Percentiles rank a stretch among this genome's conserved stretches.
Evolutionary conservation across 2,888 invertebrate species (phyloP).

Genomic region (Protonemura montana): DNA sequence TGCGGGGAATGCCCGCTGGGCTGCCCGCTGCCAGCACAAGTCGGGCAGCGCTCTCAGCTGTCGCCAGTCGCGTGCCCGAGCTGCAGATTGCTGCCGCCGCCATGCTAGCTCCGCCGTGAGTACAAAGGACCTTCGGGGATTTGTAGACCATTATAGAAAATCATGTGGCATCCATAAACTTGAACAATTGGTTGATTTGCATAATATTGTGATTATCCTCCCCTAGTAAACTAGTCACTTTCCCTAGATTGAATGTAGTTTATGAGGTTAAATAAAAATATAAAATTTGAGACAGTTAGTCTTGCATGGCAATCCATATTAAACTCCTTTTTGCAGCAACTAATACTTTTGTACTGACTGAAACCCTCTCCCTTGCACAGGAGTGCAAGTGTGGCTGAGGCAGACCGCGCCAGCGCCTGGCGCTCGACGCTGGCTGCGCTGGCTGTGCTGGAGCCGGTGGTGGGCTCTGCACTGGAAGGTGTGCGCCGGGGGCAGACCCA

Average conservation of each 20-base stretch:
- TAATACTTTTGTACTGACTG: no score
- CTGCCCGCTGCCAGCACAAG: neutral
- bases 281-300: no score
- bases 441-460: slow-evolving; percentile 48
- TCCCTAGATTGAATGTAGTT: no score
- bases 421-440: slow-evolving; percentile 57
- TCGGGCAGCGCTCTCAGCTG: neutral
- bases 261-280: no score
- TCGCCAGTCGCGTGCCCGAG: neutral
- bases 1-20: neutral
- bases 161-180: no score
- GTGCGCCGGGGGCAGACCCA: slow-evolving; percentile 66
- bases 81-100: neutral
- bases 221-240: no score
- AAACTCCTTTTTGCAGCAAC: no score
- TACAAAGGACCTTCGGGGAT: no score
- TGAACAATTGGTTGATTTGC: no score
- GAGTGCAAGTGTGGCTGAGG: neutral
- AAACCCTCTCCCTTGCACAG: neutral
- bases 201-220: no score
- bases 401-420: neutral
- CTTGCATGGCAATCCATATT: no score
- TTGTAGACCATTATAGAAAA: no score
- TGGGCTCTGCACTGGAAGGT: slow-evolving; percentile 29
- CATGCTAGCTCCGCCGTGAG: neutral